Evolutionary conservation across 2,113 vertebrate genomes (phyloP), one percentile per base, ranked within the genome.

Genomic region (Cranoglanis bouderius): DNA sequence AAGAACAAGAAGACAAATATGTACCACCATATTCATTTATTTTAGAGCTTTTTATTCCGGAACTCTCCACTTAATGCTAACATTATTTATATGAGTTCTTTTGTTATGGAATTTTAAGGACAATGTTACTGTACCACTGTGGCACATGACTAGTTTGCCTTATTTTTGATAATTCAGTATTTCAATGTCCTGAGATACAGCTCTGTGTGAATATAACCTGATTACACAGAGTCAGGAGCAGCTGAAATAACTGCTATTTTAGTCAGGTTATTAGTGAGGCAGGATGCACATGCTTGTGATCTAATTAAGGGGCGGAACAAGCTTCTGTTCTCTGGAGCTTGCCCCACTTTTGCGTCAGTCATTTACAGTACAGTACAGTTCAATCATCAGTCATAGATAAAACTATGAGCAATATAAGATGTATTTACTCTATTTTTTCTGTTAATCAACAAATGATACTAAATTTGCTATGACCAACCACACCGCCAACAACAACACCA

Each of bases 301-400:
- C 53, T 83, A 83, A 83, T 83, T 83, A 83, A 83, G 55, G 35
- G 81, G 55, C 19, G 32, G n/a, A 59, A 82, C 32, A 3, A 38
- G 53, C 55, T 40, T 83, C 61, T 61, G 12, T 83, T 83, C 21
- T 29, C 35, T n/a, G n/a, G 80, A 19, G n/a, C 51, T 83, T 83
- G 57, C 81, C 57, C 81, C 81, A 83, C 55, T 83, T 82, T 61
- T 61, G 57, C 35, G 43, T 83, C 35, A 61, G 55, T 83, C 38
- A 61, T 61, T 40, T 40, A 83, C 55, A 83, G 81, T 83, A 61
- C 81, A 61, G 55, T 43, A 83, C 29, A 43, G 55, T 12, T 38
- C n/a, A 83, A 83, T 40, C 35, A 83, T 61, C 29, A 55, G 46
- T n/a, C 72, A 49, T 18, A 5, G 13, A 78, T 29, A 49, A 77